Conservation (phyloP, 2,113 vertebrate genomes). For the Chionodraco myersi region DNA sequence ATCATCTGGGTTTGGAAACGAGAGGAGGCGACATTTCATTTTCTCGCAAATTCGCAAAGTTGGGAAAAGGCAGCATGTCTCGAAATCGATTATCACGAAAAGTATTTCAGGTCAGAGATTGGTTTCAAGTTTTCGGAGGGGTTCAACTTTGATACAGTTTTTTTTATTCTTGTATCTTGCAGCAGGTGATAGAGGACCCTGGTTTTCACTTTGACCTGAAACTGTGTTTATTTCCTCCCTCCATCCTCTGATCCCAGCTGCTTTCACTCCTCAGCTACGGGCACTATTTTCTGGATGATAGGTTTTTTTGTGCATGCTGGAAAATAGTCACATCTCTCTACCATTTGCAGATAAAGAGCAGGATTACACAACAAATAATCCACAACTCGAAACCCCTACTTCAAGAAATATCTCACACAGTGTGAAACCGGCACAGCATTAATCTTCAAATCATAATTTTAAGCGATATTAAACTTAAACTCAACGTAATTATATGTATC, state of each 20-base stretch:
- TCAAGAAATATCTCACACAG: slow-evolving; percentile 4
- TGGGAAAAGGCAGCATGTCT: slow-evolving; percentile 34
- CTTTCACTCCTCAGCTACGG: slow-evolving; percentile 2
- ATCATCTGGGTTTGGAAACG: slow-evolving; percentile 52
- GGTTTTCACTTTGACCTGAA: slow-evolving; percentile 10
- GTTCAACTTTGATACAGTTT: slow-evolving; percentile 29
- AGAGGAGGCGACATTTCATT: slow-evolving; percentile 49
- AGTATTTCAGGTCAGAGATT: slow-evolving; percentile 36
- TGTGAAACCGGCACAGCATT: not conserved
- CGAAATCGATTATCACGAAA: slow-evolving; percentile 40
- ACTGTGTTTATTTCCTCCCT: slow-evolving; percentile 7
- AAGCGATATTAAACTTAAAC: slow-evolving; percentile 24
- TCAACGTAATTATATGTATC: slow-evolving; percentile 40
- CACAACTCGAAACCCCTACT: slow-evolving; percentile 38
- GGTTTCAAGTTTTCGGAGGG: slow-evolving; percentile 19
- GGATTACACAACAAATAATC: slow-evolving; percentile 70
- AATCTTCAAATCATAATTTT: slow-evolving; percentile 29
- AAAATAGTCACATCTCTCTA: slow-evolving; percentile 27
- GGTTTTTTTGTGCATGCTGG: slow-evolving; percentile 11
- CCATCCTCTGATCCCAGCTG: slow-evolving; percentile 7
- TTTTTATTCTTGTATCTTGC: not conserved
- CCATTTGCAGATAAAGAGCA: slow-evolving; percentile 22
- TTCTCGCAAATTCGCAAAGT: slow-evolving; percentile 50
- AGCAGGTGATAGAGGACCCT: not conserved
- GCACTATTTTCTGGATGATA: slow-evolving; percentile 18